Base-by-base conservation (phyloP, 2,888 invertebrate genomes). In the Melanotus villosus region DNA sequence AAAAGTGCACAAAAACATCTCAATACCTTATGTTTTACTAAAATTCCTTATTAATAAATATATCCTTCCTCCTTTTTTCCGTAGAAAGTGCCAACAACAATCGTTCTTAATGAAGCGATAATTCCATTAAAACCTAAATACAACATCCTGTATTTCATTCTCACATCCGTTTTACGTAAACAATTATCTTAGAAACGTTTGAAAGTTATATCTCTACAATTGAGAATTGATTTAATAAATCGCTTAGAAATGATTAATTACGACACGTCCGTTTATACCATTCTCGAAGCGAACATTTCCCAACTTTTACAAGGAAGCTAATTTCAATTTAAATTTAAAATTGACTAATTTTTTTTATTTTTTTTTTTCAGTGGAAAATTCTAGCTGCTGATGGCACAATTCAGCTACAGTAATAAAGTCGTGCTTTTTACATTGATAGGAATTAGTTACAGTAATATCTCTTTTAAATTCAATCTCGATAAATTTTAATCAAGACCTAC, bases 181-280 rank as follows among this genome's bases (percentile, higher is more conserved):
- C n/a, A n/a, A n/a, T n/a, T n/a, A n/a, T n/a, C n/a, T n/a, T n/a
- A n/a, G n/a, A n/a, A n/a, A n/a, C n/a, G n/a, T n/a, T n/a, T n/a
- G n/a, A n/a, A n/a, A n/a, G n/a, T n/a, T n/a, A n/a, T n/a, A n/a
- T n/a, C n/a, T n/a, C n/a, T n/a, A n/a, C n/a, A n/a, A n/a, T n/a
- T n/a, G n/a, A n/a, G n/a, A 2, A 0, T 45, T 1, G 45, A 45
- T 21, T 45, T 45, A 45, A 45, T 45, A 47, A 47, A 47, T n/a
- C 47, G 19, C 10, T 43, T 19, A 43, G 19, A 43, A 43, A 10
- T 18, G 43, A 43, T 26, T 47, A 47, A 47, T 47, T 47, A 12
- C 47, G 23, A 6, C 23, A 23, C 23, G 23, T 47, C 47, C 47
- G 47, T 47, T 47, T 26, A 3, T 4, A 47, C 47, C 12, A 47